phyloP scores from a whole-genome alignment of 2,797 vertebrate species.

The Danio choprae region DNA sequence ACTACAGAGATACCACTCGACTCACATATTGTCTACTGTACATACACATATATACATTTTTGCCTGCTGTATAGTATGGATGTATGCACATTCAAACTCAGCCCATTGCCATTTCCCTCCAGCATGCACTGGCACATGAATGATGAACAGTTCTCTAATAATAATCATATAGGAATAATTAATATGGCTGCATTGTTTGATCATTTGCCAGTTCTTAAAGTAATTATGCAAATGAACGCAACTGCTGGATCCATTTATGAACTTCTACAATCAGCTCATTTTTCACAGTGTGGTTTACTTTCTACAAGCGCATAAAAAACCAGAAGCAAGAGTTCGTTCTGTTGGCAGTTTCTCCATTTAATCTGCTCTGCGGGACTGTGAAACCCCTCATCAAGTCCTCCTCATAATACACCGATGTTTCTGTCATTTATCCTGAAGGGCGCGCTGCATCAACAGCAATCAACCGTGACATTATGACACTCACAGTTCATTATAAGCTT shows the following conservation, averaged over 20 bases:
- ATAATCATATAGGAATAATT: not conserved
- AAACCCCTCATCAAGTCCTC: not conserved
- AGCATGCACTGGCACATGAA: not conserved
- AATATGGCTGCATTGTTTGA: not conserved
- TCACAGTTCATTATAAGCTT: slow-evolving; percentile 3
- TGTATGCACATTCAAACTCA: no score
- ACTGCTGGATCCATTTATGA: not conserved
- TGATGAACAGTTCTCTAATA: not conserved
- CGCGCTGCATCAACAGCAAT: not conserved
- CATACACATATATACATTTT: no score
- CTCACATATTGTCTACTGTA: no score
- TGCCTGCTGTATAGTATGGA: no score
- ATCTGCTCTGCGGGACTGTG: no score
- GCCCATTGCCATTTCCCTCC: no score
- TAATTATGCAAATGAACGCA: not conserved
- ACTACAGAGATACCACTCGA: no score
- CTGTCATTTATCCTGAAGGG: slow-evolving; percentile 3
- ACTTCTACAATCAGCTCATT: slow-evolving; percentile 5
- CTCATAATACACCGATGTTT: not conserved
- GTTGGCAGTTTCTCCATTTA: not conserved
- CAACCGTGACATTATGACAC: not conserved
- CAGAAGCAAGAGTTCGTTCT: not conserved
- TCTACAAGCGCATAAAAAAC: not conserved
- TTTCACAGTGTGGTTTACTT: not conserved
- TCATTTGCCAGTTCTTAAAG: not conserved